Evolutionary conservation across 2,113 vertebrate species (phyloP).

Genomic region (Meleagris gallopavo): DNA sequence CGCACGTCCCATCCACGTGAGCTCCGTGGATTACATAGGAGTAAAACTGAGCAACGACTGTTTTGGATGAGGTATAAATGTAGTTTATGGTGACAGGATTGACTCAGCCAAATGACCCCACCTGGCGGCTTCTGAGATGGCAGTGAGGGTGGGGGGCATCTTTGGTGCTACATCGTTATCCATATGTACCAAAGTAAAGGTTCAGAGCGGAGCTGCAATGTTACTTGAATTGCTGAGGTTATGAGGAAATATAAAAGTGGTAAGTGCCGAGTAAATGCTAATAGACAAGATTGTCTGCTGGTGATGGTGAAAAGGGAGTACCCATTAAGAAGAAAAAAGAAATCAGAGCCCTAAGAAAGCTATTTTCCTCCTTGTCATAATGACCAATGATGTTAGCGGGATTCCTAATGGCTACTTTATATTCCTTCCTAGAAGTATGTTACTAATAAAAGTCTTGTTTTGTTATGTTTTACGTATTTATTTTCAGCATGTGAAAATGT

Average conservation of each 20-base stretch:
- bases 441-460: not conserved
- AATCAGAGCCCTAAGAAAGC: not conserved
- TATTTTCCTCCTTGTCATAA: not conserved
- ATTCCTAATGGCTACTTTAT: slow-evolving; percentile 24
- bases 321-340: not conserved
- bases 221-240: not conserved
- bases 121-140: not conserved
- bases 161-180: not conserved
- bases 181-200: not conserved
- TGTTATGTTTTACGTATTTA: not conserved
- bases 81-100: not conserved
- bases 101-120: not conserved
- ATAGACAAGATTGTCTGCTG: not conserved
- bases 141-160: not conserved
- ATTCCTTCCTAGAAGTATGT: not conserved
- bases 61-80: not conserved
- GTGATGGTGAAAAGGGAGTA: not conserved
- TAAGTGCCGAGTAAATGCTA: not conserved
- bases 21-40: not conserved
- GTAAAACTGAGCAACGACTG: not conserved
- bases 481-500: not conserved
- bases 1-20: not conserved
- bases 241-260: not conserved
- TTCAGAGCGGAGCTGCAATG: not conserved
- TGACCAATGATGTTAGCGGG: not conserved